Percentiles rank a stretch among this genome's conserved stretches.
Evolutionary conservation across 1,140 invertebrate species (phyloP).

Genomic region (Parasteatoda tepidariorum): DNA sequence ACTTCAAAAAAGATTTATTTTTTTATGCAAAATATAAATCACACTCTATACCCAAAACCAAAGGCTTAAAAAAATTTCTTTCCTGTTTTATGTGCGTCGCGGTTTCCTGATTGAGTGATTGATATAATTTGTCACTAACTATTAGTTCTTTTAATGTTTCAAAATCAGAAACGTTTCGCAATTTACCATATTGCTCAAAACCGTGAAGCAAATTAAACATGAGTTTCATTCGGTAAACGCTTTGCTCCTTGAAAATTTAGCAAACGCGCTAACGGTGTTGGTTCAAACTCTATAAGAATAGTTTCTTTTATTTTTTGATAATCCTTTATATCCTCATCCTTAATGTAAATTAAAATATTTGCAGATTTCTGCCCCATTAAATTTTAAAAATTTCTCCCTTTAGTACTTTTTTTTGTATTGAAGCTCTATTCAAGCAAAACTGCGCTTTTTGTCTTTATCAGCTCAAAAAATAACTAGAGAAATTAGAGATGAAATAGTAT

Average conservation of each 20-base stretch:
- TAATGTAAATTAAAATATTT: not conserved
- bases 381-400: not conserved
- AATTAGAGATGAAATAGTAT: too few species aligned
- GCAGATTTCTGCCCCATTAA: not conserved
- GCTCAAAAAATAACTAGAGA: too few species aligned
- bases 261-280: not conserved
- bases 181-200: not conserved
- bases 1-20: not conserved
- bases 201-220: not conserved
- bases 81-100: not conserved
- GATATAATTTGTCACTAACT: too few species aligned
- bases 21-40: not conserved
- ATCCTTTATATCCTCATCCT: too few species aligned
- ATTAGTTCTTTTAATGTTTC: not conserved
- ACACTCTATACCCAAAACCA: not conserved
- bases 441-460: too few species aligned
- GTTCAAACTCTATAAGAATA: not conserved
- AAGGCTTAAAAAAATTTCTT: not conserved
- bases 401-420: not conserved
- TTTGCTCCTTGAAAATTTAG: too few species aligned
- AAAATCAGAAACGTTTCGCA: too few species aligned
- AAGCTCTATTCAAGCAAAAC: too few species aligned
- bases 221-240: not conserved
- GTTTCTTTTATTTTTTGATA: not conserved
- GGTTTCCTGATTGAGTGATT: not conserved